phyloP scores from a whole-genome alignment of 2,113 vertebrate species.

The Eublepharis macularius region DNA sequence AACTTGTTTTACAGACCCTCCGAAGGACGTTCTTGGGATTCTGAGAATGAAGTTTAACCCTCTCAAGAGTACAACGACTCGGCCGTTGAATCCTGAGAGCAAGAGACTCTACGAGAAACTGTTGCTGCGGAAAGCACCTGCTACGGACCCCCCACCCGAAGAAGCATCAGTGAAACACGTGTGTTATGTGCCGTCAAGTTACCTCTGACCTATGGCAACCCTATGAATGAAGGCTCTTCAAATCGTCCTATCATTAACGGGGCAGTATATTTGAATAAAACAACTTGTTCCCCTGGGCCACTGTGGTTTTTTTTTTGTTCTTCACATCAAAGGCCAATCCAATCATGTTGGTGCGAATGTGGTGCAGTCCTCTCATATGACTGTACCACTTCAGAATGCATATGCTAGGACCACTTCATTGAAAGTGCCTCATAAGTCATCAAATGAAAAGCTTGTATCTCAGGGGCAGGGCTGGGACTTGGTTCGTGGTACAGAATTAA shows the following conservation, averaged over 20 bases:
- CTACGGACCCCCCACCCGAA: no score
- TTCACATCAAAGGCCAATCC: not conserved
- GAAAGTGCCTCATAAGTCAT: not conserved
- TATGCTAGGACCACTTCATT: no score
- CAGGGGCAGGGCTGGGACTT: not conserved
- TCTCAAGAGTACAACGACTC: not conserved
- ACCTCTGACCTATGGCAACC: no score
- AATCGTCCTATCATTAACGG: no score
- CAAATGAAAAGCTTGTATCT: not conserved
- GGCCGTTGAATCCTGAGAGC: not conserved
- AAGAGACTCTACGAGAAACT: not conserved
- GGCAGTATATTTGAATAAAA: no score
- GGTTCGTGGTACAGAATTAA: not conserved
- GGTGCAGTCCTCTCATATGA: not conserved
- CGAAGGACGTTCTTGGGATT: constrained; percentile 55
- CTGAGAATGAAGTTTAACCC: constrained; percentile 66
- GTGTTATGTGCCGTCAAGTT: no score
- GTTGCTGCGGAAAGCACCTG: no score
- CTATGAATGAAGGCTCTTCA: no score
- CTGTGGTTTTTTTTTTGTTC: no score
- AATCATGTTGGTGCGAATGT: not conserved
- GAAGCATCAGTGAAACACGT: no score
- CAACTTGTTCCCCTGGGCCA: no score
- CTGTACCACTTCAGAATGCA: not conserved
- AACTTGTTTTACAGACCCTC: constrained; percentile 54